phyloP scores from a whole-genome alignment of 2,113 vertebrate genomes.

The Nesogale talazaci region DNA sequence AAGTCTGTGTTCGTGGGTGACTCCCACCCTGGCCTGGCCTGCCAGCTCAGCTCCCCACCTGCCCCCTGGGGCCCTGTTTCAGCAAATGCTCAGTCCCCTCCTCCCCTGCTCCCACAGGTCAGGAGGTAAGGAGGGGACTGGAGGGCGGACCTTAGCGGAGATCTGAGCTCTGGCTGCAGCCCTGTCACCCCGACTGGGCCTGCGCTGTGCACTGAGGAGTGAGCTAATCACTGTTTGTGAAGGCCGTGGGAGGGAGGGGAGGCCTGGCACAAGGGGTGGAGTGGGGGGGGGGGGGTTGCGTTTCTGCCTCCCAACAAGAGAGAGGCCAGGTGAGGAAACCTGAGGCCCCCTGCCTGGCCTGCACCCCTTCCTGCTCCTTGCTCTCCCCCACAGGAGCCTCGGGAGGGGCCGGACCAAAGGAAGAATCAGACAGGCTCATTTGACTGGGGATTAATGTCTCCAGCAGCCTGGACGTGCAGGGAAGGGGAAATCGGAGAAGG shows the following conservation, averaged over 20 bases:
- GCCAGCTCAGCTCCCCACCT: background rate
- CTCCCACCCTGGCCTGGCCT: background rate
- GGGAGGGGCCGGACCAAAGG: background rate
- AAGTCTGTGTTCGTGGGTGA: background rate
- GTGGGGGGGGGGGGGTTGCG: conserved; percentile 32
- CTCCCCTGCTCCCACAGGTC: conserved; percentile 57
- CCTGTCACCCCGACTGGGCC: conserved; percentile 69
- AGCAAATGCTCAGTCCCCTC: background rate
- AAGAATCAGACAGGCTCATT: conserved; percentile 50
- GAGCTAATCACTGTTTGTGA: conserved; percentile 72
- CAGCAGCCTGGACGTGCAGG: background rate
- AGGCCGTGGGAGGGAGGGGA: conserved; percentile 23
- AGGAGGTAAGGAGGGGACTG: background rate
- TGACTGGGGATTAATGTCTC: conserved; percentile 71
- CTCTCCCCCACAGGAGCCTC: background rate
- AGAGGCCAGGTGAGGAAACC: conserved; percentile 61
- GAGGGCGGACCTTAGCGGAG: background rate
- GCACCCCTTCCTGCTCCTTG: conserved; percentile 11
- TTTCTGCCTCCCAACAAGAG: conserved; percentile 70
- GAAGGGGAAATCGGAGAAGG: conserved; percentile 76
- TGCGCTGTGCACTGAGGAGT: conserved; percentile 60
- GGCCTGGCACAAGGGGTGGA: background rate
- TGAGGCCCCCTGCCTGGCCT: background rate
- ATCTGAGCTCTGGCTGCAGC: conserved; percentile 48
- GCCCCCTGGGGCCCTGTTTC: background rate